These are phyloP conservation scores for Mesorhabditis spiculigera DNA, from an alignment of 2,888 invertebrate genomes.

Conservation along the genomic window DNA sequence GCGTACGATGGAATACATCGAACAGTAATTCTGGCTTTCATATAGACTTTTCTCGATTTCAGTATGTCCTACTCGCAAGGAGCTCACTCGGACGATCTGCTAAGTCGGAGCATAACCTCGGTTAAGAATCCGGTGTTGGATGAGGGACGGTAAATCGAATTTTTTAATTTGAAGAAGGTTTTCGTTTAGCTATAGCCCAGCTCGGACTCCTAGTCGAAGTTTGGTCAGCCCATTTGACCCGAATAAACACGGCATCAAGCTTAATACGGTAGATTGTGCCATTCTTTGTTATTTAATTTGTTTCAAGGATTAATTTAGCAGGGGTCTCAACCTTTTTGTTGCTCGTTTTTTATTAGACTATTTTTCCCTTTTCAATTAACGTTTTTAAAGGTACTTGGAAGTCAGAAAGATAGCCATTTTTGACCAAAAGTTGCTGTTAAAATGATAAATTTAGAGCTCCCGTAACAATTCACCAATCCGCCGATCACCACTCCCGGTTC, in stretches of 20 bases:
- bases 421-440: too few relatives aligned
- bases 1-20: not conserved
- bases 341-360: not conserved
- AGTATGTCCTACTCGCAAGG: not conserved
- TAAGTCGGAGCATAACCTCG: not conserved
- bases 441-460: not conserved
- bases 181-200: not conserved
- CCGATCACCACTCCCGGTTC: not conserved
- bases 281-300: not conserved
- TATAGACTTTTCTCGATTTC: not conserved
- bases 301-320: not conserved
- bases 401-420: not conserved
- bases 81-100: constrained; percentile 4
- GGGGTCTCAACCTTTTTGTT: not conserved
- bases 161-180: not conserved
- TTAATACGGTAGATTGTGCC: not conserved
- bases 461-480: not conserved
- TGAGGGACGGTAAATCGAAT: not conserved
- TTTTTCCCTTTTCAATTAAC: not conserved
- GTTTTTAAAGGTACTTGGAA: not conserved
- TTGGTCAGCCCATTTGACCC: not conserved
- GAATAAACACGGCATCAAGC: not conserved
- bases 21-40: not conserved
- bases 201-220: not conserved
- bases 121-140: not conserved